phyloP scores from a whole-genome alignment of 2,113 vertebrate species.

The Paracanthobrama guichenoti region DNA sequence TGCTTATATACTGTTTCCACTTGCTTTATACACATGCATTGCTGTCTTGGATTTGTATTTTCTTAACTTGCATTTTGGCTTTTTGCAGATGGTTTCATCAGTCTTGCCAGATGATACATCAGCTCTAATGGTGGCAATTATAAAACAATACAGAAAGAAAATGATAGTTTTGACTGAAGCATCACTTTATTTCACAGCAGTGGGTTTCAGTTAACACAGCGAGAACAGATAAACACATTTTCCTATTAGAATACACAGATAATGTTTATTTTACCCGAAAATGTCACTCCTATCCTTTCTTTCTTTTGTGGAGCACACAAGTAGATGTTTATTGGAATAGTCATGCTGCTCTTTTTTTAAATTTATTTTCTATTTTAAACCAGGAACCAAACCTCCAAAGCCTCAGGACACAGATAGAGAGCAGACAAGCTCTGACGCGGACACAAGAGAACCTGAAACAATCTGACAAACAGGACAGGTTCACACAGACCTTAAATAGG shows the following conservation, averaged over 20 bases:
- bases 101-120: conserved; percentile 11
- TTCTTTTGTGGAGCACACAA: too few relatives aligned
- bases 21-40: neutral
- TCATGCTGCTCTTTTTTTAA: too few relatives aligned
- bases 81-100: neutral
- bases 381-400: too few relatives aligned
- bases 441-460: too few relatives aligned
- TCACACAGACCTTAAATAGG: too few relatives aligned
- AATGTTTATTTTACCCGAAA: conserved; percentile 33
- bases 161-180: conserved; percentile 1
- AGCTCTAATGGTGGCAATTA: conserved; percentile 28
- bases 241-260: conserved; percentile 51
- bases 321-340: too few relatives aligned
- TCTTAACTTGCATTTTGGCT: neutral
- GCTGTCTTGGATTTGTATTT: neutral
- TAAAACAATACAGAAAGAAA: conserved; percentile 23
- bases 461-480: too few relatives aligned
- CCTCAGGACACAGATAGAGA: too few relatives aligned
- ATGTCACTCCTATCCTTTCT: too few relatives aligned
- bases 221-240: conserved; percentile 40
- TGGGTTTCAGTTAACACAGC: conserved; percentile 45
- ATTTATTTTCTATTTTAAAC: too few relatives aligned
- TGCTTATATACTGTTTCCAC: too few relatives aligned
- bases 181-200: conserved; percentile 32
- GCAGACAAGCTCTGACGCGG: too few relatives aligned